Evolutionary conservation across 2,797 vertebrate genomes (phyloP).

Genomic region (Crocodylus rhombifer): DNA sequence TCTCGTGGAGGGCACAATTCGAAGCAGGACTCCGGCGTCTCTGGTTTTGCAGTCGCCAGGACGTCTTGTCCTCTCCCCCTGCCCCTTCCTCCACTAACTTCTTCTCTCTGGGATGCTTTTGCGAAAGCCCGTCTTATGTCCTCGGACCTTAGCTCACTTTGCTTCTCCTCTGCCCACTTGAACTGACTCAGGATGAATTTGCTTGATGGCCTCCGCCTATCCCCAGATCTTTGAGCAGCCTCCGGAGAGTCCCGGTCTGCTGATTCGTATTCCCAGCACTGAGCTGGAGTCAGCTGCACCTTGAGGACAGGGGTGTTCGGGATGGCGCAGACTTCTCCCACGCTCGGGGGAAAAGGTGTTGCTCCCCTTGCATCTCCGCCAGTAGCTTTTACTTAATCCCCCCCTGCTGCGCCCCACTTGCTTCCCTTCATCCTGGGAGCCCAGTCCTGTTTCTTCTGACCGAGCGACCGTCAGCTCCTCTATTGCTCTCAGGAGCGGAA

Average conservation of each 20-base stretch:
- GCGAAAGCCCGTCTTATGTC: not conserved
- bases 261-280: not conserved
- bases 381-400: not conserved
- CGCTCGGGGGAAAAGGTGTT: no score
- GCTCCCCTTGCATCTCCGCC: not conserved
- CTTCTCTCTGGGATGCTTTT: not conserved
- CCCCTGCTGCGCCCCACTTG: not conserved
- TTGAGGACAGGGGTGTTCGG: not conserved
- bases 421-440: not conserved
- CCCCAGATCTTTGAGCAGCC: conserved; percentile 6
- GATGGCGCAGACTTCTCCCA: conserved; percentile 34
- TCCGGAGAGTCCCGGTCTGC: not conserved
- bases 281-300: not conserved
- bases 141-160: not conserved
- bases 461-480: not conserved
- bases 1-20: not conserved
- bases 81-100: not conserved
- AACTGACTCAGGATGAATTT: not conserved
- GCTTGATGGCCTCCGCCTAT: not conserved
- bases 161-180: not conserved
- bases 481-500: not conserved
- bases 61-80: not conserved
- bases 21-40: not conserved
- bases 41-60: not conserved
- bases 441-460: not conserved